Evolutionary conservation across 2,888 invertebrate species (phyloP).

Genomic region (Trissoscelio sp.): DNA sequence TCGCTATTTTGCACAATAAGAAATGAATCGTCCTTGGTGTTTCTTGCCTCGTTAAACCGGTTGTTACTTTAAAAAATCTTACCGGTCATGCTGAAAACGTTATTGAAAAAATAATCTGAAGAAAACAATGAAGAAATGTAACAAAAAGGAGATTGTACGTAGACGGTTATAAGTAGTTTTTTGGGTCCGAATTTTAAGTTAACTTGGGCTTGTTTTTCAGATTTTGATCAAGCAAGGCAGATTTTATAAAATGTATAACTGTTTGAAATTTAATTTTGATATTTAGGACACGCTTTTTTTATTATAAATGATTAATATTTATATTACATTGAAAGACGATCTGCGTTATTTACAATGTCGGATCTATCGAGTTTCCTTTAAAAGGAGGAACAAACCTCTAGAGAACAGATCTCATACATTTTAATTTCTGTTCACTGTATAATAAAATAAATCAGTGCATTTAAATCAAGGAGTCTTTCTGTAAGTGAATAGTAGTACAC

Average conservation of each 20-base stretch:
- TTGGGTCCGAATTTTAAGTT: too few species aligned
- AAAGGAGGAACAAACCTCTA: neutral
- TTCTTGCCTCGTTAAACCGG: conserved; percentile 36
- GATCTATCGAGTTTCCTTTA: too few species aligned
- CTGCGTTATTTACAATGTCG: too few species aligned
- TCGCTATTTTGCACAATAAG: conserved; percentile 41
- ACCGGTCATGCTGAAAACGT: conserved; percentile 16
- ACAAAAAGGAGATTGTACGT: neutral
- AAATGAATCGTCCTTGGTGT: conserved; percentile 49
- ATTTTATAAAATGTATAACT: too few species aligned
- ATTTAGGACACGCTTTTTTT: too few species aligned
- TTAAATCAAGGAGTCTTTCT: neutral
- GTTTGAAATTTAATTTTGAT: neutral
- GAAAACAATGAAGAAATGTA: neutral
- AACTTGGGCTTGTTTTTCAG: too few species aligned
- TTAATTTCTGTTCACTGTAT: neutral
- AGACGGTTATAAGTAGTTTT: conserved; percentile 1
- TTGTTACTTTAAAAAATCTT: conserved; percentile 35
- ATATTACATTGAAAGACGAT: too few species aligned
- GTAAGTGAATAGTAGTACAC: neutral
- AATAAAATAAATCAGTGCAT: neutral
- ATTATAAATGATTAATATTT: too few species aligned
- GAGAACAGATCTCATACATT: neutral
- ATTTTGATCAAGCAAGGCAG: too few species aligned
- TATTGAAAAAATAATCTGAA: conserved; percentile 15